Evolutionary conservation across 2,888 invertebrate species (phyloP), one percentile per base, ranked within the genome.

Genomic region (Scaptomyza reducta): DNA sequence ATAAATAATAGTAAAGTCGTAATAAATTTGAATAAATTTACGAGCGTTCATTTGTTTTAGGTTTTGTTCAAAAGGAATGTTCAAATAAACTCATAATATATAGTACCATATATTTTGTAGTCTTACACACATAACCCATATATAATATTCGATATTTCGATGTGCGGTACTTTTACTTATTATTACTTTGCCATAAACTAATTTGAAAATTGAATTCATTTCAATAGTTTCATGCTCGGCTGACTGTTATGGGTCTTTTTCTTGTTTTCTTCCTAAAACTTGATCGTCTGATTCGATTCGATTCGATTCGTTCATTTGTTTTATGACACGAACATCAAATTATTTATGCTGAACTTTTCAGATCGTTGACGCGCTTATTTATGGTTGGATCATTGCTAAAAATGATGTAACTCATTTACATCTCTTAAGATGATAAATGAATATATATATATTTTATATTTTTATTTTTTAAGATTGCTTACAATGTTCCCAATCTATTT

Each of bases 151-250:
- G 6, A 14, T 38, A 33, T 22, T 33, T 49, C 11, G 18, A n/a
- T 6, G n/a, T 33, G 49, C 49, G 9, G n/a, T 49, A 33, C 18
- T 49, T 13, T 22, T n/a, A 31, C 31, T 33, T 18, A 13, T 13
- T 16, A n/a, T 31, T 33, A 4, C 3, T 22, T 22, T 22, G 22
- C 33, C 6, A 33, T 35, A 7, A n/a, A n/a, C n/a, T 35, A 13
- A 1, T 35, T 35, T 35, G 7, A 22, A 31, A 49, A 49, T 22
- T 35, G 18, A 49, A 49, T 22, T 35, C 50, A 50, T 18, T 41
- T 27, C 41, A 6, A 27, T 45, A 54, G 40, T 46, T 55, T 55
- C 33, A 62, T 54, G 49, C 31, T 62, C 62, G 38, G 10, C n/a
- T 29, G 27, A 27, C 31, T 13, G 14, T 53, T 47, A n/a, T 44